phyloP scores from a whole-genome alignment of 2,797 vertebrate species.

The Chaenodraco wilsoni region DNA sequence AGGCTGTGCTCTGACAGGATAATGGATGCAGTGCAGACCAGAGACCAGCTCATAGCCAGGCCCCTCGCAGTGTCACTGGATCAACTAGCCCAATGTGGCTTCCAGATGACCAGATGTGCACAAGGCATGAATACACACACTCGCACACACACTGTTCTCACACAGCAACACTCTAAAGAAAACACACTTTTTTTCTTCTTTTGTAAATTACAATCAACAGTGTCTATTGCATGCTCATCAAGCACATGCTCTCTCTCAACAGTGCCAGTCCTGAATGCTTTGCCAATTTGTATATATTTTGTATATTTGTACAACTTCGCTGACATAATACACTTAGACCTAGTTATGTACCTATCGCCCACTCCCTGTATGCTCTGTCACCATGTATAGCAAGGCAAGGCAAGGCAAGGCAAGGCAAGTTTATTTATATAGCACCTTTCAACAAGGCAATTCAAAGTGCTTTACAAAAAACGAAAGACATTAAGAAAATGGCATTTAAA shows the following conservation, averaged over 20 bases:
- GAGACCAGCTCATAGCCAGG: conserved; percentile 34
- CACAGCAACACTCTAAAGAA: conserved; percentile 31
- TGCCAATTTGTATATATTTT: not conserved
- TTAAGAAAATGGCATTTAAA: too few relatives aligned
- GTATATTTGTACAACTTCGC: not conserved
- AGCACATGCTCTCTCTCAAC: not conserved
- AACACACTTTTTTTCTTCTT: conserved; percentile 36
- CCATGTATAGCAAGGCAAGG: not conserved
- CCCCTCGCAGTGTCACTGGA: conserved; percentile 39
- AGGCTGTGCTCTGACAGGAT: conserved; percentile 57
- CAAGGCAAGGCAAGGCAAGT: too few relatives aligned
- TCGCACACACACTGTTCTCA: not conserved
- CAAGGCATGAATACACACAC: conserved; percentile 9
- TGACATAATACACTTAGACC: not conserved
- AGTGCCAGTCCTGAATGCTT: not conserved
- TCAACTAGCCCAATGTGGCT: conserved; percentile 45
- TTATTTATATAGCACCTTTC: too few relatives aligned
- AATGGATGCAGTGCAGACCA: conserved; percentile 58
- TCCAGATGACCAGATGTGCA: conserved; percentile 66
- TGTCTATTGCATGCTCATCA: conserved; percentile 23
- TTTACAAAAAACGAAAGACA: too few relatives aligned
- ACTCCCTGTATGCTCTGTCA: not conserved
- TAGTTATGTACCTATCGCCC: not conserved
- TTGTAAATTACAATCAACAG: conserved; percentile 17
- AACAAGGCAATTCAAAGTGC: too few relatives aligned